These are phyloP conservation scores for Macrotis lagotis DNA, from an alignment of 2,113 vertebrate genomes.

Conservation along the genomic window DNA sequence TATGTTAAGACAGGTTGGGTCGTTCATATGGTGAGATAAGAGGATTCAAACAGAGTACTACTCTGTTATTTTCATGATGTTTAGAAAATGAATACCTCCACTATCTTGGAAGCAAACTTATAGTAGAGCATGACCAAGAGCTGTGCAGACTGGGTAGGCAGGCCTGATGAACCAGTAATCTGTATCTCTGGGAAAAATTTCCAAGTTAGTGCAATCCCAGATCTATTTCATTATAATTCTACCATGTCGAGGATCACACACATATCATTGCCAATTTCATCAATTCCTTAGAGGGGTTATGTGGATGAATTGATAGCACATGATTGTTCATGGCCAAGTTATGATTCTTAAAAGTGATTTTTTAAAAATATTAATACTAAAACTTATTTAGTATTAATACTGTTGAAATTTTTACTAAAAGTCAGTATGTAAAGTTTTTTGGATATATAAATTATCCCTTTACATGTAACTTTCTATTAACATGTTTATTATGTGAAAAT, in stretches of 20 bases:
- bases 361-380: background rate
- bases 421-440: background rate
- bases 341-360: background rate
- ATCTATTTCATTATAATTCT: background rate
- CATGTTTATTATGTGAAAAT: background rate
- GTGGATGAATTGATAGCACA: background rate
- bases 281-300: background rate
- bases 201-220: background rate
- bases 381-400: background rate
- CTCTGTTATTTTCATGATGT: background rate
- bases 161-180: background rate
- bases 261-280: background rate
- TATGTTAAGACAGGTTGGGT: background rate
- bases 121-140: background rate
- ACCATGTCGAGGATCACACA: background rate
- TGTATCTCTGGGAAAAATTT: background rate
- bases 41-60: too few relatives aligned
- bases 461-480: background rate
- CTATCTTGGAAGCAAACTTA: background rate
- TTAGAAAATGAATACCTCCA: background rate
- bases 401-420: background rate
- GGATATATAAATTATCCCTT: background rate
- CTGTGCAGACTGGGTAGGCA: background rate
- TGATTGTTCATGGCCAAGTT: background rate
- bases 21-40: too few relatives aligned